Base-by-base conservation (phyloP, 2,888 invertebrate species). In the Diarsia mendica region DNA sequence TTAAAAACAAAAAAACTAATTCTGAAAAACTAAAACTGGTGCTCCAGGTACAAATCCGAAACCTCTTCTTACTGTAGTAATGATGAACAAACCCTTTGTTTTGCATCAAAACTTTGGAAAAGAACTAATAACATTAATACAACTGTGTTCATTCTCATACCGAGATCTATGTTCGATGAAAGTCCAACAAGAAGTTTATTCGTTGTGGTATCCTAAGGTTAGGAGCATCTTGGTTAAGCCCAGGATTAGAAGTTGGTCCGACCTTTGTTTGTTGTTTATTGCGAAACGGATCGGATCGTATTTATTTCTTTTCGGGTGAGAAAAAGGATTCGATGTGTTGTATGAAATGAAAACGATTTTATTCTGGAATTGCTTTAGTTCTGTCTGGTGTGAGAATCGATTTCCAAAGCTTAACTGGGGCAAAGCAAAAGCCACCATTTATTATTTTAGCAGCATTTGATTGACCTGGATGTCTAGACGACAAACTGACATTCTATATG, bases 251-350 rank as follows among this genome's bases (percentile, higher is more conserved):
- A 83, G 68, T 77, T 72, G 13, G 64, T 48, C 48, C 60, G 74
- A 77, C 72, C 74, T 86, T 80, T 77, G 72, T 69, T 79, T 69
- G 75, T 60, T 72, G 53, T 68, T 76, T 84, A 71, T 84, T 71
- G 70, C 48, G 44, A 67, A 80, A 46, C 74, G 74, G 61, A 69
- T 83, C 74, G 46, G 48, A 80, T 68, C 53, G 72, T 72, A 72
- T 80, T 78, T 78, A 78, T 66, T 82, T 80, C n/a, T 77, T 39
- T 61, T 33, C 23, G 73, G 53, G 39, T 28, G 46, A 58, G 72
- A 67, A 82, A 77, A 79, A 65, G 64, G 49, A 78, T 66, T 69
- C 64, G n/a, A 69, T 49, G 28, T 79, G 46, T 53, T 64, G 23
- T 65, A 69, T 82, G 69, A 66, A 67, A 79, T 70, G 60, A 53